phyloP scores from a whole-genome alignment of 2,888 invertebrate genomes.

The Spodoptera picta region DNA sequence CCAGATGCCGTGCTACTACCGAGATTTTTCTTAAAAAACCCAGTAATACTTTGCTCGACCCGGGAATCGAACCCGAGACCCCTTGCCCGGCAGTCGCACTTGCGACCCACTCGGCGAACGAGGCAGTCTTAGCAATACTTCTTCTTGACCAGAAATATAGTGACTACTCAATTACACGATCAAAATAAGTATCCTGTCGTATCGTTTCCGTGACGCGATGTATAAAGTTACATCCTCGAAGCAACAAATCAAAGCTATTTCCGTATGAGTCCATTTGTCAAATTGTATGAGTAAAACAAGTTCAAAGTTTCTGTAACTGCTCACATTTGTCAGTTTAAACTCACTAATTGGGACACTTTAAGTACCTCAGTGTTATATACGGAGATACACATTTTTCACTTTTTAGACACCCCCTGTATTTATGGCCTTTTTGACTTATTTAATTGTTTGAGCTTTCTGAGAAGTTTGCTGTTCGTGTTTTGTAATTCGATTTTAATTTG shows the following conservation, averaged over 20 bases:
- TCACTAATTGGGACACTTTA: constrained; percentile 70
- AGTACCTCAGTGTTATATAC: constrained; percentile 54
- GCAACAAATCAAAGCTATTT: constrained; percentile 83
- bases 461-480: neutral
- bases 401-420: constrained; percentile 39
- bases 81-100: too few species aligned
- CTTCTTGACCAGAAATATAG: too few species aligned
- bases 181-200: constrained; percentile 30
- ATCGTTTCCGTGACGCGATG: constrained; percentile 50
- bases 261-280: constrained; percentile 80
- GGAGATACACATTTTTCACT: constrained; percentile 51
- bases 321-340: constrained; percentile 70
- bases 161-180: too few species aligned
- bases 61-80: too few species aligned
- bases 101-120: too few species aligned
- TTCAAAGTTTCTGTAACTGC: constrained; percentile 69
- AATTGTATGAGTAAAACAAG: constrained; percentile 74
- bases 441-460: constrained; percentile 32
- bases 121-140: too few species aligned
- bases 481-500: neutral
- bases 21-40: too few species aligned
- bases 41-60: too few species aligned
- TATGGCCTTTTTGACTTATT: constrained; percentile 39
- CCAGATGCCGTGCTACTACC: too few species aligned
- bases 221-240: constrained; percentile 46